Base-by-base conservation (phyloP, 53 echinoderm and acorn worm species). In the Paracentrotus lividus region DNA sequence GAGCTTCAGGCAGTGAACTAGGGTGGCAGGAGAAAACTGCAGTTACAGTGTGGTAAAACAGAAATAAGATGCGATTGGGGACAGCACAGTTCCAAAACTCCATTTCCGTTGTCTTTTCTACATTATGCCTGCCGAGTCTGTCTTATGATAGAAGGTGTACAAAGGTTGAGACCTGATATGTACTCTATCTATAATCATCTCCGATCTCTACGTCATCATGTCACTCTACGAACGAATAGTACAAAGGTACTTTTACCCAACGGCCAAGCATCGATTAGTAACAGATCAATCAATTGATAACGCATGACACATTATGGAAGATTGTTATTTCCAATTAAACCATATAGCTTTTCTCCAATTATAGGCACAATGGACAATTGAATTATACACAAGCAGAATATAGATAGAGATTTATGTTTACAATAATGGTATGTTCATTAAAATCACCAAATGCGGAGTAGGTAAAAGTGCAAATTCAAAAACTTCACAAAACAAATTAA, bases 401-500 rank as follows among this genome's bases (percentile, higher is more conserved):
- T 27, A 81, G n/a, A n/a, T n/a, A 45, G 9, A 81, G 81, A 81
- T 81, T 47, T 81, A 4, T 81, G 81, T 81, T 81, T 45, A 81
- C 26, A 45, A n/a, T n/a, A n/a, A n/a, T n/a, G n/a, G 47, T 81
- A 4, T 47, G 44, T 81, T 81, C 81, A 81, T 81, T 81, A n/a
- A n/a, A n/a, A 47, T 81, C 81, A 32, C 72, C 16, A 40, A 20
- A 20, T 21, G 9, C 10, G 24, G 44, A 14, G 2, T 47, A n/a
- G n/a, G n/a, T n/a, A n/a, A 81, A 47, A 81, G 81, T 81, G 81
- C 81, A n/a, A n/a, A 47, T 81, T 81, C 81, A n/a, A n/a, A n/a
- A 81, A 45, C 81, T 81, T 16, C 9, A 9, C 45, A 45, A 26
- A 81, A 47, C 81, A 81, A 81, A n/a, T n/a, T n/a, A n/a, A n/a